Base-by-base conservation (phyloP, 2,797 vertebrate genomes). In the Galago senegalensis region DNA sequence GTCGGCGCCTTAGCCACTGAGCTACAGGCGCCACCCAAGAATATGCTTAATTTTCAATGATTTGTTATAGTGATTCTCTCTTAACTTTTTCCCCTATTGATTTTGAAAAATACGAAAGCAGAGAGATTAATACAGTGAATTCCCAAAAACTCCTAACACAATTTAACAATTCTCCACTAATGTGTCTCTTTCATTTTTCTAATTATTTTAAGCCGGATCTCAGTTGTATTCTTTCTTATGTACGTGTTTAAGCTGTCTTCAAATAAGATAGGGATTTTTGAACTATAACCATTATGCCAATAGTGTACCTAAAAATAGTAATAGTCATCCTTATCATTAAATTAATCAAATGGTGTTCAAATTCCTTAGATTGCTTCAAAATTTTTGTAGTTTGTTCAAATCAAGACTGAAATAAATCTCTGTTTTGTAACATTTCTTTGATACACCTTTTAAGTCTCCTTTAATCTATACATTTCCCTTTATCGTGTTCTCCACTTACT, bases 61-160 rank as follows among this genome's bases (percentile, higher is more conserved):
- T 10, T 75, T 61, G 4, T 53, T 53, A 31, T 89, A 49, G 34
- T 63, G 69, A 76, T 58, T 37, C 0, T 25, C 37, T n/a, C 37
- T 67, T 83, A 75, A 75, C 3, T 7, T 72, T 65, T 27, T 49
- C 37, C 83, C 14, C 1, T 93, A 70, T 80, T 70, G 10, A 87
- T 58, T 95, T 86, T 61, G 79, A 86, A 92, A 77, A 93, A 49
- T 76, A 40, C 23, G 46, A 37, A 94, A 79, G 23, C 63, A 53
- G 23, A 87, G 13, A 63, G 20, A 58, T 69, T 49, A 73, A 43
- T 49, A 25, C 25, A 87, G 23, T 60, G 25, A 94, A 21, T 60
- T 75, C 58, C 92, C 9, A 76, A 58, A 70, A 76, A 81, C 3
- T 89, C 29, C 6, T 31, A 49, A 37, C 23, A 46, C 4, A 63